A percentile compares a stretch with the other conserved stretches of the same genome.
phyloP scores from a whole-genome alignment of 2,888 invertebrate genomes.

The Hipparchia semele region DNA sequence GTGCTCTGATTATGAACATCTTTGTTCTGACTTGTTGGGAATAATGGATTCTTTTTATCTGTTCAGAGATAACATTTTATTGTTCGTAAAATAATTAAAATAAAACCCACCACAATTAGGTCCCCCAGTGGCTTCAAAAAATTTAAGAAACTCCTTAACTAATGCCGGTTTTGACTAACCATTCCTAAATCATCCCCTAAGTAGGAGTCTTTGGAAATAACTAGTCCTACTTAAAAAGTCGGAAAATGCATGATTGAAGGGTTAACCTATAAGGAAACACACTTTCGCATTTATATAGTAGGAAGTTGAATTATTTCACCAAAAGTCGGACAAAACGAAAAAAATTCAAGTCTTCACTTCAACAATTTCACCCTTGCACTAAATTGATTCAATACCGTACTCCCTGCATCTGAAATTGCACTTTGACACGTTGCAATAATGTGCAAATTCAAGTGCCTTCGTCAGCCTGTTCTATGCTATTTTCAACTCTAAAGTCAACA shows the following conservation, averaged over 20 bases:
- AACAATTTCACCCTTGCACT: constrained; percentile 15
- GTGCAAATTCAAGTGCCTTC: constrained; percentile 23
- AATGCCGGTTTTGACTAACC: no score
- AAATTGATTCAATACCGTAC: constrained; percentile 26
- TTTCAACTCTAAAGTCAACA: constrained; percentile 32
- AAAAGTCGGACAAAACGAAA: constrained; percentile 15
- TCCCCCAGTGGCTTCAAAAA: no score
- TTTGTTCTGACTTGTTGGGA: constrained; percentile 4
- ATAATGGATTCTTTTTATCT: neutral
- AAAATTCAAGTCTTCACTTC: constrained; percentile 35
- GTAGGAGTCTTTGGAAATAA: no score
- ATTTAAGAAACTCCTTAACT: no score
- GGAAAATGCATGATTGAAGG: no score
- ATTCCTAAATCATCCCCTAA: no score
- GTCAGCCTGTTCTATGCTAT: constrained; percentile 12
- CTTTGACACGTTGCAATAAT: constrained; percentile 24
- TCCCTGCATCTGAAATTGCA: constrained; percentile 11
- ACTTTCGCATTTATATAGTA: no score
- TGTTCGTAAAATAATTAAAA: neutral
- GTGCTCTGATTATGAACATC: constrained; percentile 3
- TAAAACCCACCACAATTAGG: no score
- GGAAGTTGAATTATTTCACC: neutral
- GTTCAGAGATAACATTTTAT: neutral
- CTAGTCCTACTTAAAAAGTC: no score
- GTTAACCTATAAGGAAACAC: no score